Percentiles rank a stretch among this genome's conserved stretches.
Evolutionary conservation across 2,113 vertebrate species (phyloP).

Genomic region (Nettapus auritus): DNA sequence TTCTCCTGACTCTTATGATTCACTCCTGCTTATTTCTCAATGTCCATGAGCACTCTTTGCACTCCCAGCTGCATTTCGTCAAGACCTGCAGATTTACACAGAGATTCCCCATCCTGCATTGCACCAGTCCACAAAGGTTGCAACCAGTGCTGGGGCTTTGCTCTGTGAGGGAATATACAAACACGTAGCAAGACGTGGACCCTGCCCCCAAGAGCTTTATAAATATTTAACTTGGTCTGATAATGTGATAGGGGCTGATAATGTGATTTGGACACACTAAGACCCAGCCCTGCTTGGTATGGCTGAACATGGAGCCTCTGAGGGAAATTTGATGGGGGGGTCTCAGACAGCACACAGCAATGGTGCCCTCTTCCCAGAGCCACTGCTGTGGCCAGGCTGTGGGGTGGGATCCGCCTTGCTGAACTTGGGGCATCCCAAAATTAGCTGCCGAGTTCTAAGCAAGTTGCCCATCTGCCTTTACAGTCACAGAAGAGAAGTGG

Average conservation of each 20-base stretch:
- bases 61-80: constrained; percentile 6
- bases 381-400: not conserved
- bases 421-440: not conserved
- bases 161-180: not conserved
- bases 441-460: not conserved
- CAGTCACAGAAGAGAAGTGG: not conserved
- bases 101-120: not conserved
- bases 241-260: constrained; percentile 12
- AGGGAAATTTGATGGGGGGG: not conserved
- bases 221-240: constrained; percentile 64
- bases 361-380: not conserved
- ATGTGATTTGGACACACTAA: not conserved
- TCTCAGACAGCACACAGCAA: not conserved
- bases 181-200: not conserved
- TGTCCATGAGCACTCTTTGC: constrained; percentile 2
- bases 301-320: not conserved
- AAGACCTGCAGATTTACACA: not conserved
- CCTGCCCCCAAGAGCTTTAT: constrained; percentile 43
- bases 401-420: not conserved
- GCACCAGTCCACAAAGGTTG: not conserved
- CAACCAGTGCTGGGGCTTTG: not conserved
- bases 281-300: not conserved
- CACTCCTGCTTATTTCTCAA: constrained; percentile 65
- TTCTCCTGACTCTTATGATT: constrained; percentile 69
- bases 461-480: not conserved